Percentiles rank a stretch among this genome's conserved stretches.
Evolutionary conservation across 1,140 invertebrate species (phyloP).

Genomic region (Ceratoteleas bidentatus): DNA sequence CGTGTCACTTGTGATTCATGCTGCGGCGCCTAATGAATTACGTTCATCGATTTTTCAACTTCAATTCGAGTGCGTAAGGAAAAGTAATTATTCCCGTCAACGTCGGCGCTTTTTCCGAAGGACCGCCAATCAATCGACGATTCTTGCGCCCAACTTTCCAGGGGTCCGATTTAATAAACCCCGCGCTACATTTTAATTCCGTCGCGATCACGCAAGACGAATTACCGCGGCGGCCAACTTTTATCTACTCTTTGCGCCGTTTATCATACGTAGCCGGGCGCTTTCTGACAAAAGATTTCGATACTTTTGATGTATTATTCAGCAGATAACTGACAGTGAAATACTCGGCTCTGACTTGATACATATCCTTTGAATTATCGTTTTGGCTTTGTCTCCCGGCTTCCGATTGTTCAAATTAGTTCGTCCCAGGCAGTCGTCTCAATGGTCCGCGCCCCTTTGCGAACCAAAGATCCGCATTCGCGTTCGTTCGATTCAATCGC

Average conservation of each 20-base stretch:
- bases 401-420: conserved; percentile 74
- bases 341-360: conserved; percentile 59
- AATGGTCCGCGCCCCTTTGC: conserved; percentile 47
- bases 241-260: conserved; percentile 35
- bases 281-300: conserved; percentile 61
- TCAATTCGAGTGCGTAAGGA: conserved; percentile 38
- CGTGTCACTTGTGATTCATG: conserved; percentile 54
- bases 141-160: conserved; percentile 35
- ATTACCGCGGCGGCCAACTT: conserved; percentile 28
- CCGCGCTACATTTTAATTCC: conserved; percentile 38
- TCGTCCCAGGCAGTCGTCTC: conserved; percentile 60
- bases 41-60: conserved; percentile 46
- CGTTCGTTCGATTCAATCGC: conserved; percentile 44
- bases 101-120: conserved; percentile 34
- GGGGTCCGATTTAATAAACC: conserved; percentile 33
- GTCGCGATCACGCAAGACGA: conserved; percentile 32
- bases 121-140: conserved; percentile 46
- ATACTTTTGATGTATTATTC: conserved; percentile 67
- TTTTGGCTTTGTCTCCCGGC: conserved; percentile 70
- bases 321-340: conserved; percentile 59
- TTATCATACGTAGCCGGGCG: conserved; percentile 39
- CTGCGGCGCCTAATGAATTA: conserved; percentile 38
- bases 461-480: conserved; percentile 15
- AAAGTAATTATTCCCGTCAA: conserved; percentile 59
- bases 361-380: conserved; percentile 69